A percentile compares a stretch with the other conserved stretches of the same genome.
These are phyloP conservation scores for Ornithoptera priamus DNA, from an alignment of 2,888 invertebrate species.

Conservation along the genomic window DNA sequence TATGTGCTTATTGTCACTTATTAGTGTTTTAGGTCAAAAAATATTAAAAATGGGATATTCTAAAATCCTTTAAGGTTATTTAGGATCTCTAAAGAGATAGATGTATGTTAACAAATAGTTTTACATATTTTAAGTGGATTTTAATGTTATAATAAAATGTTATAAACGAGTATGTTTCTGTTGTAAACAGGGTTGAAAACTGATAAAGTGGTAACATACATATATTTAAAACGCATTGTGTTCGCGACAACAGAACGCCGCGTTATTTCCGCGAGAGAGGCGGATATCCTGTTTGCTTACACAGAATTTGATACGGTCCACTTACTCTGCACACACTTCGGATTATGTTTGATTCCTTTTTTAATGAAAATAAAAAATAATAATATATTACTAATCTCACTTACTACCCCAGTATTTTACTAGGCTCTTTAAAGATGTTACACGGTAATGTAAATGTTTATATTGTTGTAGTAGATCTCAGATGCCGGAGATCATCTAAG, in stretches of 20 bases:
- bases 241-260: conserved; percentile 1
- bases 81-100: no score
- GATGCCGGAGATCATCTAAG: no score
- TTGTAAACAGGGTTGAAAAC: neutral
- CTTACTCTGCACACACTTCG: neutral
- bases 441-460: no score
- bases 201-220: neutral
- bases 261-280: conserved; percentile 4
- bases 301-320: conserved; percentile 3
- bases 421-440: no score
- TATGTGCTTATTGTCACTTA: no score
- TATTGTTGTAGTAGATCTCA: no score
- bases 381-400: no score
- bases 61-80: no score
- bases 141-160: neutral
- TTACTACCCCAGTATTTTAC: no score
- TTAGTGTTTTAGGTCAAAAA: no score
- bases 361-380: neutral
- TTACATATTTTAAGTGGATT: neutral
- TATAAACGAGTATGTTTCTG: neutral
- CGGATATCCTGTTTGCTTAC: conserved; percentile 5
- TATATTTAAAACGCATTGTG: conserved; percentile 8
- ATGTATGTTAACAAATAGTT: no score
- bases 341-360: neutral
- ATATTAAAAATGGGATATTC: no score